These are phyloP conservation scores for Notolabrus celidotus DNA, from an alignment of 2,797 vertebrate genomes.

Conservation along the genomic window DNA sequence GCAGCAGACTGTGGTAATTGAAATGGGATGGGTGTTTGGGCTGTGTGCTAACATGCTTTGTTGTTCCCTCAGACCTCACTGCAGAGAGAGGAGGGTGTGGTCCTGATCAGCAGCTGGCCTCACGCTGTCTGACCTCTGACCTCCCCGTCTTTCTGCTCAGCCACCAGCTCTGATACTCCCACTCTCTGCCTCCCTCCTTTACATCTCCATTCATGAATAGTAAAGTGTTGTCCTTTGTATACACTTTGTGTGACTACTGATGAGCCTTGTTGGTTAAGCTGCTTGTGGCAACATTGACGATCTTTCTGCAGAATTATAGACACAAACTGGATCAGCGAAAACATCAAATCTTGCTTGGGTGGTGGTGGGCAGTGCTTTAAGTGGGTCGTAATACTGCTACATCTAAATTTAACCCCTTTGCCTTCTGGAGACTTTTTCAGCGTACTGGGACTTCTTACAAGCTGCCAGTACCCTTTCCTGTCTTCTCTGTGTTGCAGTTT, in stretches of 20 bases:
- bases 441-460: no score
- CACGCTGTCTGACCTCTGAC: conserved; percentile 58
- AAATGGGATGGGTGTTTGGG: conserved; percentile 16
- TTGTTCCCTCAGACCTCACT: conserved; percentile 13
- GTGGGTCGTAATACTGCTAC: no score
- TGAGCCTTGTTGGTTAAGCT: not conserved
- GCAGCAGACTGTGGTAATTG: conserved; percentile 18
- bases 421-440: no score
- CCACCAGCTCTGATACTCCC: conserved; percentile 26
- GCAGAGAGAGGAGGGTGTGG: conserved; percentile 32
- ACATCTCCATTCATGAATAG: not conserved
- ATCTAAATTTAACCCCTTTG: no score
- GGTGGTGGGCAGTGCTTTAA: no score
- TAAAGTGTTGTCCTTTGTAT: no score
- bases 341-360: no score
- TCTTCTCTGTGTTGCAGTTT: no score
- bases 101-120: conserved; percentile 66
- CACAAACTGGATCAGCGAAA: no score
- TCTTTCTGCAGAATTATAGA: no score
- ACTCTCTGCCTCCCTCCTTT: conserved; percentile 2
- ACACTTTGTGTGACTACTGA: not conserved
- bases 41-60: conserved; percentile 15
- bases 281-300: not conserved
- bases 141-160: conserved; percentile 13
- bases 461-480: no score